Evolutionary conservation across 2,113 vertebrate species (phyloP).

Genomic region (Laticauda colubrina): DNA sequence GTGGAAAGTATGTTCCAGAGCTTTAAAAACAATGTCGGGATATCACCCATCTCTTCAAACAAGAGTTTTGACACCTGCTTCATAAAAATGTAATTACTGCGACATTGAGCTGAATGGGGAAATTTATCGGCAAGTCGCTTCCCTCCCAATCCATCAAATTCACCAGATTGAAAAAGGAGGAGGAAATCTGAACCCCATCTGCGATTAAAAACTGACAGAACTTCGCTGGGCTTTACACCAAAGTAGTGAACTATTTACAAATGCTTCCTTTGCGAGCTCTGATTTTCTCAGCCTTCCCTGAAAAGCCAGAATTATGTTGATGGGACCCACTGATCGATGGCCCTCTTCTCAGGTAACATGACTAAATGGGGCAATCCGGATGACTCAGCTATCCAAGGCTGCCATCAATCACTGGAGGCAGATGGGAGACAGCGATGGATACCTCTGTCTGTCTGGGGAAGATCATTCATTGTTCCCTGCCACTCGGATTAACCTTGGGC

Average conservation of each 20-base stretch:
- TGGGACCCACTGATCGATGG: slow-evolving; percentile 69
- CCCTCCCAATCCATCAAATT: background rate
- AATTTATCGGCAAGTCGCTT: background rate
- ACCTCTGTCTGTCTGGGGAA: slow-evolving; percentile 70
- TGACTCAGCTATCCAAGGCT: slow-evolving; percentile 72
- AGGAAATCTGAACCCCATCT: background rate
- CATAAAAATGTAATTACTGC: background rate
- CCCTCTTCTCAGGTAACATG: slow-evolving; percentile 62
- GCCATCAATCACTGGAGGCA: slow-evolving; percentile 73
- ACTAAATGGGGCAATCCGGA: slow-evolving; percentile 69
- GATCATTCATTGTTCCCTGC: slow-evolving; percentile 72
- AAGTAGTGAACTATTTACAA: background rate
- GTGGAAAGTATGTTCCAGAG: background rate
- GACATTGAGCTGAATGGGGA: background rate
- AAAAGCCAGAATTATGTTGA: slow-evolving; percentile 60
- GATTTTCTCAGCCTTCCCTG: slow-evolving; percentile 11
- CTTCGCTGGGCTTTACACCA: background rate
- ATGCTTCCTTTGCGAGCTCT: slow-evolving; percentile 12
- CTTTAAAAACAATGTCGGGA: background rate
- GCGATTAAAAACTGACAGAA: background rate
- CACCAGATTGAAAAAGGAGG: background rate
- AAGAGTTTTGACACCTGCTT: background rate
- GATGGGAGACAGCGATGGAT: slow-evolving; percentile 69
- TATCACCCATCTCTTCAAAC: background rate
- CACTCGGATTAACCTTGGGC: slow-evolving; percentile 77